These are phyloP conservation scores for Hoplodrina ambigua DNA, from an alignment of 2,888 invertebrate genomes.

Conservation along the genomic window DNA sequence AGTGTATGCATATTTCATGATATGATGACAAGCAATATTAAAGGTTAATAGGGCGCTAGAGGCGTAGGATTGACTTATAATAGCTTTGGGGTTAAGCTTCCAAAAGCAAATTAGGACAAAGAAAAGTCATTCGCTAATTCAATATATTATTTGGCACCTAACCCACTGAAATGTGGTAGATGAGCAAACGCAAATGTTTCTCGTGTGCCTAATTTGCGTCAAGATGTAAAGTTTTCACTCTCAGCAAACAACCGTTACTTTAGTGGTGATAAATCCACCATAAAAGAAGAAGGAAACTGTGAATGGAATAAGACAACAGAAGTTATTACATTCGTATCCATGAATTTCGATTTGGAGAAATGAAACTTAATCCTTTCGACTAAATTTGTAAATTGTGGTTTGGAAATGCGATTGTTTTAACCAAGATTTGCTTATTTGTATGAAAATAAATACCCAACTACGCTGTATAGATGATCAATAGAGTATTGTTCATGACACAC, in stretches of 20 bases:
- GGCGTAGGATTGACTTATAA: neutral
- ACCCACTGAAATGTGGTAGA: constrained; percentile 57
- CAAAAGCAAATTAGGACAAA: constrained; percentile 8
- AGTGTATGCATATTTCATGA: neutral
- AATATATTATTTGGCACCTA: constrained; percentile 30
- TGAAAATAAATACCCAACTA: constrained; percentile 1
- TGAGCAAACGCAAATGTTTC: constrained; percentile 61
- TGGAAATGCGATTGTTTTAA: neutral
- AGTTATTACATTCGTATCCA: constrained; percentile 1
- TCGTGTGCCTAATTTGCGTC: constrained; percentile 72
- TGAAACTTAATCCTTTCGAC: constrained; percentile 1
- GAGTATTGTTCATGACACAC: constrained; percentile 74
- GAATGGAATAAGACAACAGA: constrained; percentile 35
- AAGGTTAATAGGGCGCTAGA: neutral
- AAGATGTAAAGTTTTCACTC: constrained; percentile 80
- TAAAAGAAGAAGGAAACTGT: constrained; percentile 49
- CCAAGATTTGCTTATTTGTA: neutral
- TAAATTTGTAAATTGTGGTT: constrained; percentile 1
- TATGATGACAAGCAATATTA: constrained; percentile 13
- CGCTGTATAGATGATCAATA: constrained; percentile 38
- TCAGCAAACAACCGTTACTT: constrained; percentile 74
- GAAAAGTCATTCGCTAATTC: constrained; percentile 10
- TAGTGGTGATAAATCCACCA: constrained; percentile 56
- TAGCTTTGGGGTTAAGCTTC: neutral
- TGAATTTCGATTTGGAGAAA: constrained; percentile 11